phyloP scores from a whole-genome alignment of 1,140 invertebrate genomes.

The Asobara japonica region DNA sequence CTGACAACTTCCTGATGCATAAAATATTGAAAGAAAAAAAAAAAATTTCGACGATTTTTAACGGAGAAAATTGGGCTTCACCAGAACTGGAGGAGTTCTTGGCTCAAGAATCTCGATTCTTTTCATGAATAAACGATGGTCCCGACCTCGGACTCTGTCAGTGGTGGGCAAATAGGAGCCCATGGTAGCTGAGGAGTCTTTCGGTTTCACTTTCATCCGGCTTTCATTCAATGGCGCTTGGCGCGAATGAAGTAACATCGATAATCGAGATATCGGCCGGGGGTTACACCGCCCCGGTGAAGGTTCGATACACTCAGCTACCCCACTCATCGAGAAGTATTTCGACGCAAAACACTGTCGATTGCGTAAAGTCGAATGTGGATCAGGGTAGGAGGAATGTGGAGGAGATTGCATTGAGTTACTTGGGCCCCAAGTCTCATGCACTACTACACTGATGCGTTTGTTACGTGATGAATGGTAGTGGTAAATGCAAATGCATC shows the following conservation, averaged over 20 bases:
- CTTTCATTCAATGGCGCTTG: background rate
- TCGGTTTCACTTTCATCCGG: slow-evolving; percentile 1
- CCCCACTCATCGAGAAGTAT: slow-evolving; percentile 36
- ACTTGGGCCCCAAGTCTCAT: too few relatives aligned
- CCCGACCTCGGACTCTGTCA: slow-evolving; percentile 56
- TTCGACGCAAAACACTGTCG: slow-evolving; percentile 58
- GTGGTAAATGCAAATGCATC: too few relatives aligned
- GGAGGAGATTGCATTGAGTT: slow-evolving; percentile 28
- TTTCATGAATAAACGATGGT: slow-evolving; percentile 41
- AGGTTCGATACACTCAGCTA: background rate
- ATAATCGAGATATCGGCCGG: background rate
- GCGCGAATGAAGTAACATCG: background rate
- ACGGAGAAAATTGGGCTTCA: background rate
- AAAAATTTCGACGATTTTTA: too few relatives aligned
- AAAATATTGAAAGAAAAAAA: too few relatives aligned
- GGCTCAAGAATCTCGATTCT: background rate
- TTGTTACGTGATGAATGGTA: too few relatives aligned
- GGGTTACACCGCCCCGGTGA: background rate
- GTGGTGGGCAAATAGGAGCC: slow-evolving; percentile 51
- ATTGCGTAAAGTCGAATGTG: slow-evolving; percentile 62
- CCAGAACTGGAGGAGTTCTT: background rate
- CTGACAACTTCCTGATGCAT: too few relatives aligned
- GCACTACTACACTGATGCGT: too few relatives aligned
- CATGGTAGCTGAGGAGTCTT: slow-evolving; percentile 36
- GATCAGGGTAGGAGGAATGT: slow-evolving; percentile 47